Percentiles rank a stretch among this genome's conserved stretches.
These are phyloP conservation scores for Sminthurides aquaticus DNA, from an alignment of 2,888 invertebrate species.

Conservation along the genomic window DNA sequence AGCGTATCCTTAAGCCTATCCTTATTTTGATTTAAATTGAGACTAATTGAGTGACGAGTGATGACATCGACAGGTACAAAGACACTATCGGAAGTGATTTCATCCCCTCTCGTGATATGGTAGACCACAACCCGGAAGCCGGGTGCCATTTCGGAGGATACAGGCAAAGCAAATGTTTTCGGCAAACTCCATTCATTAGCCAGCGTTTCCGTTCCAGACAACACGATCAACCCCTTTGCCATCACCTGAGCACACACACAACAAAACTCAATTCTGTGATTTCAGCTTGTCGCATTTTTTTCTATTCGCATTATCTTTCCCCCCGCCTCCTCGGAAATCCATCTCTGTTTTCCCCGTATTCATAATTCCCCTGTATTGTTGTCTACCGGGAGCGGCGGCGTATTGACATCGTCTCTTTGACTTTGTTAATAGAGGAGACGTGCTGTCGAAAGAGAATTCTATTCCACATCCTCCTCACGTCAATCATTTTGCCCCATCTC, in stretches of 20 bases:
- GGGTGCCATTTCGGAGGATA: conserved; percentile 55
- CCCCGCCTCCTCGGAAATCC: too few relatives aligned
- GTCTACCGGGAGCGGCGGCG: too few relatives aligned
- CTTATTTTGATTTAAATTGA: conserved; percentile 53
- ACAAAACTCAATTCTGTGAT: not conserved
- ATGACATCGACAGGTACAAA: conserved; percentile 53
- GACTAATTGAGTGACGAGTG: conserved; percentile 49
- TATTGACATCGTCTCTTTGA: not conserved
- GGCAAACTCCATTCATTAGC: conserved; percentile 42
- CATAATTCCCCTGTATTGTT: not conserved
- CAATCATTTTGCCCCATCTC: not conserved
- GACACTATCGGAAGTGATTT: conserved; percentile 52
- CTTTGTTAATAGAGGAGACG: not conserved
- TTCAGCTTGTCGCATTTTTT: conserved; percentile 26
- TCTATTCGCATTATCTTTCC: too few relatives aligned
- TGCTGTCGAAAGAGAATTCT: not conserved
- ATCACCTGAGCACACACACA: conserved; percentile 47
- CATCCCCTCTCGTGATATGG: conserved; percentile 48
- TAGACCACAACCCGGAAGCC: conserved; percentile 52
- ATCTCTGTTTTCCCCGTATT: too few relatives aligned
- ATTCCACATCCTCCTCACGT: not conserved
- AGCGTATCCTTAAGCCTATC: conserved; percentile 53
- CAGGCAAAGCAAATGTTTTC: conserved; percentile 51
- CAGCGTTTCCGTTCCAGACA: conserved; percentile 45
- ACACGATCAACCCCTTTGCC: conserved; percentile 51